phyloP scores from a whole-genome alignment of 2,888 invertebrate genomes.

The Cerastoderma edule region DNA sequence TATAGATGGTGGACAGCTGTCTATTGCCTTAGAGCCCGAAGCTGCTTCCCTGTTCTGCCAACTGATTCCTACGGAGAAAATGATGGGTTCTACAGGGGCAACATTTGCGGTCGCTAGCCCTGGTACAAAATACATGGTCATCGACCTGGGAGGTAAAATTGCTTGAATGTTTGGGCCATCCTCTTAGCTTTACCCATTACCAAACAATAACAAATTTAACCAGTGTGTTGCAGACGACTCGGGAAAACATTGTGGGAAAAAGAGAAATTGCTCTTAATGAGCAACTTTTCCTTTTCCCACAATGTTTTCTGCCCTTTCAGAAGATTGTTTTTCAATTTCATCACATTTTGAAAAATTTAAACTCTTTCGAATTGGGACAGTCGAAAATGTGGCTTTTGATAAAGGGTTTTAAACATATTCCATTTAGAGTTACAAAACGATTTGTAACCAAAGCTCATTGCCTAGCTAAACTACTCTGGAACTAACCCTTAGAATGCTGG shows the following conservation, averaged over 20 bases:
- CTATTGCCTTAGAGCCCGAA: conserved; percentile 41
- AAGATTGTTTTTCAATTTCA: background rate
- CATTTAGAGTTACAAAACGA: background rate
- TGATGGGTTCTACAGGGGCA: conserved; percentile 16
- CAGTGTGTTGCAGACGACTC: no score
- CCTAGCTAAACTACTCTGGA: background rate
- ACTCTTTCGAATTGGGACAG: no score
- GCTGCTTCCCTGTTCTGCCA: conserved; percentile 37
- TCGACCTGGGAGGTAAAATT: conserved; percentile 47
- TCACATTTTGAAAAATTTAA: no score
- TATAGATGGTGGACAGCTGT: conserved; percentile 38
- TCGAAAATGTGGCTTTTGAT: no score
- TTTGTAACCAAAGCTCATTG: background rate
- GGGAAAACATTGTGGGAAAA: background rate
- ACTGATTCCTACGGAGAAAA: conserved; percentile 16
- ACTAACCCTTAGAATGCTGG: no score
- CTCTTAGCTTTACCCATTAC: background rate
- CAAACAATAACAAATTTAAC: background rate
- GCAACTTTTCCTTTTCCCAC: background rate
- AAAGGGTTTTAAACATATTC: no score
- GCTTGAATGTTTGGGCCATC: background rate
- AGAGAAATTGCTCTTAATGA: background rate
- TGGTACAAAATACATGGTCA: conserved; percentile 54
- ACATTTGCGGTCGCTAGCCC: conserved; percentile 44
- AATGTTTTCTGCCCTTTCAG: background rate